Conservation (phyloP, 2,888 invertebrate genomes). For the Hipparchia sbordonii region DNA sequence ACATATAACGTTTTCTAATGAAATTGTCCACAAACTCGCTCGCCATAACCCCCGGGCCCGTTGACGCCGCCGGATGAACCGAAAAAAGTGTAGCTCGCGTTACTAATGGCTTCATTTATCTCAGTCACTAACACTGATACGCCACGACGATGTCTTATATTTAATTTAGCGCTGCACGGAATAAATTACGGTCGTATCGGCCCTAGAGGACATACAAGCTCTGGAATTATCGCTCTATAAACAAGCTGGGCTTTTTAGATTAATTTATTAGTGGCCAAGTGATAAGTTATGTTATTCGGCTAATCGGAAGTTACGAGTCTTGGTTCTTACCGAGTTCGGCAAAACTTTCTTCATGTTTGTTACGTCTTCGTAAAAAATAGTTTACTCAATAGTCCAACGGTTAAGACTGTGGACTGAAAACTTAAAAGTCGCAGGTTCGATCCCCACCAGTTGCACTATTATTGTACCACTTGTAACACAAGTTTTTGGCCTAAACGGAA, state of each 20-base stretch:
- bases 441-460: too few relatives aligned
- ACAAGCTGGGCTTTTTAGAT: slow-evolving; percentile 71
- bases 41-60: slow-evolving; percentile 73
- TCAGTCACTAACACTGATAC: slow-evolving; percentile 83
- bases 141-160: slow-evolving; percentile 82
- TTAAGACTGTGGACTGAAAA: too few relatives aligned
- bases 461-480: too few relatives aligned
- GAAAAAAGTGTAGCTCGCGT: slow-evolving; percentile 82
- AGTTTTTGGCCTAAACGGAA: too few relatives aligned
- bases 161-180: slow-evolving; percentile 79
- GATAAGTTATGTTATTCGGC: slow-evolving; percentile 67
- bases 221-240: slow-evolving; percentile 74
- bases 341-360: slow-evolving; percentile 43
- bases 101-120: slow-evolving; percentile 83
- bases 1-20: slow-evolving; percentile 79
- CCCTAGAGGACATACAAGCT: slow-evolving; percentile 67
- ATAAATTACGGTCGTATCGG: slow-evolving; percentile 80
- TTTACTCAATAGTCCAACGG: too few relatives aligned
- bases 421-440: too few relatives aligned
- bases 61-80: slow-evolving; percentile 79
- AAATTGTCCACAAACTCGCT: slow-evolving; percentile 80
- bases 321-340: slow-evolving; percentile 48
- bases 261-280: slow-evolving; percentile 76
- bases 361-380: slow-evolving; percentile 14
- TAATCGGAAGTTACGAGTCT: slow-evolving; percentile 61